Conservation (phyloP, 1,140 invertebrate species). For the Drosophila prosaltans region DNA sequence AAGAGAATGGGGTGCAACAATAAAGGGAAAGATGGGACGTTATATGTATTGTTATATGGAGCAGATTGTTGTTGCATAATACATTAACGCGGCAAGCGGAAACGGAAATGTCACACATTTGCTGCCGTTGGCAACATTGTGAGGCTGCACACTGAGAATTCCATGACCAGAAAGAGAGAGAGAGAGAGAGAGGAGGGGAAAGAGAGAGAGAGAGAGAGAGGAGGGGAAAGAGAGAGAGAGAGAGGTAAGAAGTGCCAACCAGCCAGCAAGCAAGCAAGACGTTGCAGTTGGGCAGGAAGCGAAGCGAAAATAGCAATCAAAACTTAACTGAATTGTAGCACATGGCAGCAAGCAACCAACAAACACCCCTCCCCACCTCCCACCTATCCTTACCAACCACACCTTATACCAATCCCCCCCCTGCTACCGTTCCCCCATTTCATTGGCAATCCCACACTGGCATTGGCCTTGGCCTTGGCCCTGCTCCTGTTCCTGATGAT, state of each 20-base stretch:
- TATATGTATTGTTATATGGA: slow-evolving; percentile 16
- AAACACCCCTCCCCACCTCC: neutral
- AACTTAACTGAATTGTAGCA: slow-evolving; percentile 80
- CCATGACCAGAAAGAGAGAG: neutral
- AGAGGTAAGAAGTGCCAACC: no score
- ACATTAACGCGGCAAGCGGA: slow-evolving; percentile 71
- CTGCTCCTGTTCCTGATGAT: neutral
- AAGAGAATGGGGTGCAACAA: neutral
- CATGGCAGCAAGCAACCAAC: slow-evolving; percentile 41
- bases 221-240: no score
- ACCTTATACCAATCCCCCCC: no score
- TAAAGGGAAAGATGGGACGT: neutral
- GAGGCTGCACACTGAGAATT: slow-evolving; percentile 15
- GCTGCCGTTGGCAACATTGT: slow-evolving; percentile 74
- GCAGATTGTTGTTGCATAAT: slow-evolving; percentile 45
- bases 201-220: no score
- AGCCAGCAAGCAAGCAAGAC: neutral
- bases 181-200: no score
- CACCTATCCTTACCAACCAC: neutral
- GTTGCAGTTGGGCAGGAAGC: slow-evolving; percentile 63
- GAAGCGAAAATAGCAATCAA: slow-evolving; percentile 81
- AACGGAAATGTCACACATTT: slow-evolving; percentile 80
- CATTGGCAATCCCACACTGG: no score
- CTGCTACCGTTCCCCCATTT: no score
- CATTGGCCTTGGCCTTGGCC: no score